A percentile compares a stretch with the other conserved stretches of the same genome.
Evolutionary conservation across 2,888 invertebrate species (phyloP).

Genomic region (Caenorhabditis doughertyi): DNA sequence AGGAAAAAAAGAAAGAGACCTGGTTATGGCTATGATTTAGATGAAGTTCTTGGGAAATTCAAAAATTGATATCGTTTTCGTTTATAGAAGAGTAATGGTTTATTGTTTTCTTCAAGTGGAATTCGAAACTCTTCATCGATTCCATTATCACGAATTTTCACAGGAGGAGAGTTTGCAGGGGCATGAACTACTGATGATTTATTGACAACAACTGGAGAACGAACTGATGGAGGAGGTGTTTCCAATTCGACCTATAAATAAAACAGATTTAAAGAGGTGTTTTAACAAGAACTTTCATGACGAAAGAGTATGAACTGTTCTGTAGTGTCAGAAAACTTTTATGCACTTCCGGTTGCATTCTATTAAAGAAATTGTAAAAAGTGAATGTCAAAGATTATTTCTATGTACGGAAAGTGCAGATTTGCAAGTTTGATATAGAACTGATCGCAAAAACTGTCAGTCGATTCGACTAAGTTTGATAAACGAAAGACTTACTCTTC

Average conservation of each 20-base stretch:
- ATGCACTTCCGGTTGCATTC: neutral
- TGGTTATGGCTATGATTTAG: constrained; percentile 63
- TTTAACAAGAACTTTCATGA: neutral
- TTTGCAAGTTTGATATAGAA: too few species aligned
- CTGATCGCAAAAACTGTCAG: too few species aligned
- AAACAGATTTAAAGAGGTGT: neutral
- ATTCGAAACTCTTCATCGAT: constrained; percentile 71
- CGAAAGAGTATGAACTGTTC: neutral
- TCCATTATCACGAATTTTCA: constrained; percentile 70
- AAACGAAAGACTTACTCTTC: constrained; percentile 49
- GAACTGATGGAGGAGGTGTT: constrained; percentile 62
- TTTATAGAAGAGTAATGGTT: constrained; percentile 75
- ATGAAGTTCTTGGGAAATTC: constrained; percentile 79
- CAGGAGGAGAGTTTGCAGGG: constrained; percentile 48
- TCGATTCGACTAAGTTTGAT: too few species aligned
- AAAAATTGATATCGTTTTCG: constrained; percentile 80
- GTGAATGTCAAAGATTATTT: neutral
- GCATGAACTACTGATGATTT: constrained; percentile 63
- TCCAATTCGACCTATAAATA: constrained; percentile 59
- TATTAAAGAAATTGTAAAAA: neutral
- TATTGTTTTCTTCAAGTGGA: constrained; percentile 76
- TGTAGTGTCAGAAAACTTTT: neutral
- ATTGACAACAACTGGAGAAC: constrained; percentile 69
- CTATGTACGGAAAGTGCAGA: too few species aligned
- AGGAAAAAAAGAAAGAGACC: constrained; percentile 35